These are phyloP conservation scores for Peromyscus leucopus DNA, from an alignment of 2,113 vertebrate genomes.

Conservation along the genomic window DNA sequence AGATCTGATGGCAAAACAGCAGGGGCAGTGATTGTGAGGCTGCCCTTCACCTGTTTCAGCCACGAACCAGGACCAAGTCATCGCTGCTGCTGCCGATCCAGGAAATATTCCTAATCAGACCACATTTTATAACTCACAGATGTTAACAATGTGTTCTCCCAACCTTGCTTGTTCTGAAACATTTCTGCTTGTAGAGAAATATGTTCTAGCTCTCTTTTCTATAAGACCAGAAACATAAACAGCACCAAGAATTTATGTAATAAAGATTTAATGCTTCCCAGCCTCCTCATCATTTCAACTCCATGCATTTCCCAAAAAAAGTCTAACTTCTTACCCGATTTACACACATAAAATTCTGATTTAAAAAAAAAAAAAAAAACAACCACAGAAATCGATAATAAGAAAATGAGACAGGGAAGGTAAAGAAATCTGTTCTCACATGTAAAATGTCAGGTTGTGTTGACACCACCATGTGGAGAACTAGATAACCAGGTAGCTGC, in stretches of 20 bases:
- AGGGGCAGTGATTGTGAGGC: not conserved
- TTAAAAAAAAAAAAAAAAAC: not conserved
- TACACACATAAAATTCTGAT: not conserved
- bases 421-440: constrained; percentile 31
- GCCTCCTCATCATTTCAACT: constrained; percentile 35
- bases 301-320: not conserved
- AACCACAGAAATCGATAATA: not conserved
- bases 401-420: not conserved
- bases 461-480: constrained; percentile 76
- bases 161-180: constrained; percentile 29
- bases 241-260: constrained; percentile 38
- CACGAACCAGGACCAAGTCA: not conserved
- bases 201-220: constrained; percentile 33
- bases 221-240: constrained; percentile 39
- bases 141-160: not conserved
- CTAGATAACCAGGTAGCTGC: constrained; percentile 57
- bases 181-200: constrained; percentile 50
- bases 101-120: constrained; percentile 5
- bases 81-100: not conserved
- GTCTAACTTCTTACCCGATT: not conserved
- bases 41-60: not conserved
- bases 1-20: not conserved
- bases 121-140: not conserved
- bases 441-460: constrained; percentile 58
- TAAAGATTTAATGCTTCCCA: constrained; percentile 56